Evolutionary conservation across 2,888 invertebrate genomes (phyloP), one percentile per base, ranked within the genome.

Genomic region (Dicyrtomina minuta): DNA sequence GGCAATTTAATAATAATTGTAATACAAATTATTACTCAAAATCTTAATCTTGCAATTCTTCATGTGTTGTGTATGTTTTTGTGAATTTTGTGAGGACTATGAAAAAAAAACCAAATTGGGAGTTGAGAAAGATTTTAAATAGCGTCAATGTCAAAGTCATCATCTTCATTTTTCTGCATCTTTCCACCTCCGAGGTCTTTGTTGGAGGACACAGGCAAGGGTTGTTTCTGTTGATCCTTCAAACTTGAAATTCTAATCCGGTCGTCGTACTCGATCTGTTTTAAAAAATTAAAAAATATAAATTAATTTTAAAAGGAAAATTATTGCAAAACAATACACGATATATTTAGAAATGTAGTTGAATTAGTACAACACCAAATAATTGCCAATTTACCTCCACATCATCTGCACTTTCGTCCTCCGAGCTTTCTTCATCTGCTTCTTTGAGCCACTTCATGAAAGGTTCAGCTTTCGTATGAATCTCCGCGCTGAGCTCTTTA

Each of bases 361-460:
- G n/a, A n/a, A n/a, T n/a, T n/a, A n/a, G n/a, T 12, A 6, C 24
- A 22, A 55, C 24, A 55, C 24, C 24, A 55, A 10, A n/a, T 24
- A 55, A 26, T n/a, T n/a, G n/a, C n/a, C 15, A n/a, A 53, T 70
- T 79, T 76, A 88, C 88, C 85, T 88, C 88, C 66, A 88, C 84
- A 80, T 87, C 88, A 78, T 86, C 86, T 56, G 89, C 89, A 70
- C 88, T 89, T 68, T 89, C 88, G 27, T 88, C 88, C 49, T 87
- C 88, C n/a, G 89, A 90, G 26, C 90, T 90, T 75, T 90, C 90
- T 82, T 96, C 96, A 81, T 96, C 96, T 71, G 98, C 98, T 82
- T 98, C 96, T 82, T 92, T 89, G 79, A 99, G 87, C 99, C 99
- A 99, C 80, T 90, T 93, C 73, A 99, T 88, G 84, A 99, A 96